These are phyloP conservation scores for Schizotus pectinicornis DNA, from an alignment of 2,888 invertebrate species.

Conservation along the genomic window DNA sequence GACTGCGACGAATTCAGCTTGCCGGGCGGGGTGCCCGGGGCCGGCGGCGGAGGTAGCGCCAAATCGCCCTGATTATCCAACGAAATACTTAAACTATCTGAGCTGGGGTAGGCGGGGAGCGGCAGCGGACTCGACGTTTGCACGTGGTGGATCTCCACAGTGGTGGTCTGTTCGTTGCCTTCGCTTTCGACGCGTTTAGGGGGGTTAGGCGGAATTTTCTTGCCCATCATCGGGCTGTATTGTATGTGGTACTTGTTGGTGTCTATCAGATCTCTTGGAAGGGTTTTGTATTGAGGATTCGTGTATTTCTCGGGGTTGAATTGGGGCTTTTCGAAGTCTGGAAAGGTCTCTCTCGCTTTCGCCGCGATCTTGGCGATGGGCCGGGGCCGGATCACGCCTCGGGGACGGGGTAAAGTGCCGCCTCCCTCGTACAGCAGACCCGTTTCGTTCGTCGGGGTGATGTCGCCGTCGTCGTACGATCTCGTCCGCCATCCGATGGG, in stretches of 20 bases:
- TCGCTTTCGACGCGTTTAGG: conserved; percentile 70
- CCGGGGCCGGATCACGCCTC: conserved; percentile 79
- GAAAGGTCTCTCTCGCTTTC: conserved; percentile 60
- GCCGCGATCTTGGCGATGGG: conserved; percentile 79
- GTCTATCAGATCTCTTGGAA: conserved; percentile 62
- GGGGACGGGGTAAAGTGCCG: conserved; percentile 85
- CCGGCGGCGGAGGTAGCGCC: conserved; percentile 69
- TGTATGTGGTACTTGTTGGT: conserved; percentile 59
- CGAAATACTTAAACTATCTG: conserved; percentile 68
- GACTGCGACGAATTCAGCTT: conserved; percentile 62
- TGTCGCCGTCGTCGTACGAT: conserved; percentile 88
- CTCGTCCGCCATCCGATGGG: conserved; percentile 60
- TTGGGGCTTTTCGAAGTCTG: conserved; percentile 59
- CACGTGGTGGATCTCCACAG: conserved; percentile 57
- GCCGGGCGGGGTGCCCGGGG: conserved; percentile 69
- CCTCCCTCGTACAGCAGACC: conserved; percentile 67
- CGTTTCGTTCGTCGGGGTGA: conserved; percentile 85
- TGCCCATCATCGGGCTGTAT: conserved; percentile 75
- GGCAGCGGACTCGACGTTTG: conserved; percentile 66
- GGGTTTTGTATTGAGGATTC: conserved; percentile 61
- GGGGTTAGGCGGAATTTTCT: conserved; percentile 82
- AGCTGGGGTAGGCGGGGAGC: conserved; percentile 70
- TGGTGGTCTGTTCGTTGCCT: conserved; percentile 54
- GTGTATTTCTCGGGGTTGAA: conserved; percentile 55
- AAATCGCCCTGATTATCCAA: conserved; percentile 63